Conservation (phyloP, 2,888 invertebrate species). For the Physocephala rufipes region DNA sequence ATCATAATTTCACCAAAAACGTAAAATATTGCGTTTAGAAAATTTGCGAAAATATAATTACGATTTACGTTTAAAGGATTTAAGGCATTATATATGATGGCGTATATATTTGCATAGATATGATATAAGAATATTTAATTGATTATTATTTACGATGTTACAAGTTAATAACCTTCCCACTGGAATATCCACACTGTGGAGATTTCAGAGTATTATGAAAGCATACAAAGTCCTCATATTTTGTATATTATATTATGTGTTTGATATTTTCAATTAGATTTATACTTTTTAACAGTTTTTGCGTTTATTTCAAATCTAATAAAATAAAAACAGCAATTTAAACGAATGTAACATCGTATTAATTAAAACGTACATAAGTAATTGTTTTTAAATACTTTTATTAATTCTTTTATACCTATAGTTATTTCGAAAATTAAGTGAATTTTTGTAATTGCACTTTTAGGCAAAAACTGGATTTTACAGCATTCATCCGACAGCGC, state of each 20-base stretch:
- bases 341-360: constrained; percentile 19
- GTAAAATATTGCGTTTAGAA: too few relatives aligned
- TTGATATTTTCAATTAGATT: neutral
- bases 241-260: neutral
- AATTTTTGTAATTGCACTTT: constrained; percentile 67
- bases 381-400: constrained; percentile 18
- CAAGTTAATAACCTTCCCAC: too few relatives aligned
- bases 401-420: constrained; percentile 32
- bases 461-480: constrained; percentile 96
- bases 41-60: too few relatives aligned
- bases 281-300: too few relatives aligned
- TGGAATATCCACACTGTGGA: constrained; percentile 1
- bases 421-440: constrained; percentile 59
- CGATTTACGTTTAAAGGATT: too few relatives aligned
- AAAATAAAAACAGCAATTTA: too few relatives aligned
- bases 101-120: too few relatives aligned
- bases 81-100: too few relatives aligned
- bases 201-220: constrained; percentile 33
- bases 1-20: too few relatives aligned
- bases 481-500: constrained; percentile 84
- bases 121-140: too few relatives aligned
- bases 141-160: too few relatives aligned
- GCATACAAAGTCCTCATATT: constrained; percentile 25
- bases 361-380: constrained; percentile 35
- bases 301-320: too few relatives aligned